A percentile compares a stretch with the other conserved stretches of the same genome.
phyloP scores from a whole-genome alignment of 2,888 invertebrate species.

The Rambutsinella grinnellia region DNA sequence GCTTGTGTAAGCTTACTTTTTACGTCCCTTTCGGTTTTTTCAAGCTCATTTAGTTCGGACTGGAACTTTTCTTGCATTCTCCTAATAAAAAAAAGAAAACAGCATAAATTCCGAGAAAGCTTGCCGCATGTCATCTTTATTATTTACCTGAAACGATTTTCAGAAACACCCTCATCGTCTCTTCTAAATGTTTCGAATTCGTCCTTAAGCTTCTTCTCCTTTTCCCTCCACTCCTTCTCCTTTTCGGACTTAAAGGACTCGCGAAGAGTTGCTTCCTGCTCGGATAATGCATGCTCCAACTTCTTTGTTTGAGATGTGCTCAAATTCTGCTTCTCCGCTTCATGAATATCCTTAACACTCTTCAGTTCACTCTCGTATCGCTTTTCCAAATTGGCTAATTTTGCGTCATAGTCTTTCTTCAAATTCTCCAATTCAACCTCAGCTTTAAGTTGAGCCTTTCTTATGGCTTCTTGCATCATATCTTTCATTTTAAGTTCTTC shows the following conservation, averaged over 20 bases:
- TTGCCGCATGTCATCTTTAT: not conserved
- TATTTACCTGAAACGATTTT: slow-evolving; percentile 71
- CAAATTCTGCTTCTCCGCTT: slow-evolving; percentile 77
- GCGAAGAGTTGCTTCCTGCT: slow-evolving; percentile 78
- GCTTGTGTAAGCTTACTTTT: slow-evolving; percentile 78
- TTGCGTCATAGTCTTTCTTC: slow-evolving; percentile 71
- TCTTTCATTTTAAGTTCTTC: slow-evolving; percentile 61
- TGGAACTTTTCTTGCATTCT: slow-evolving; percentile 84
- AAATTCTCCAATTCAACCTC: slow-evolving; percentile 61
- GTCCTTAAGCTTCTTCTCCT: slow-evolving; percentile 78
- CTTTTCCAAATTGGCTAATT: slow-evolving; percentile 70
- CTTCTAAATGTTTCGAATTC: slow-evolving; percentile 72
- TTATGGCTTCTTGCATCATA: slow-evolving; percentile 55
- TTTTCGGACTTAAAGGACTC: slow-evolving; percentile 81
- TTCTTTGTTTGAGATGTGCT: slow-evolving; percentile 76
- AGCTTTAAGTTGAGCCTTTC: slow-evolving; percentile 62
- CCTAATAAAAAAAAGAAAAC: slow-evolving; percentile 70
- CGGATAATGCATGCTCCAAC: slow-evolving; percentile 75
- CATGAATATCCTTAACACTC: slow-evolving; percentile 75
- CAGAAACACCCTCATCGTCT: slow-evolving; percentile 76
- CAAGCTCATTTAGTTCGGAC: slow-evolving; percentile 78
- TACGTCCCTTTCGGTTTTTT: slow-evolving; percentile 77
- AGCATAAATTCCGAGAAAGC: not conserved
- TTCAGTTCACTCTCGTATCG: slow-evolving; percentile 71
- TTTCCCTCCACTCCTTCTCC: slow-evolving; percentile 83